Base-by-base conservation (phyloP, 2,797 vertebrate species). In the Chaetodon trifasciatus region DNA sequence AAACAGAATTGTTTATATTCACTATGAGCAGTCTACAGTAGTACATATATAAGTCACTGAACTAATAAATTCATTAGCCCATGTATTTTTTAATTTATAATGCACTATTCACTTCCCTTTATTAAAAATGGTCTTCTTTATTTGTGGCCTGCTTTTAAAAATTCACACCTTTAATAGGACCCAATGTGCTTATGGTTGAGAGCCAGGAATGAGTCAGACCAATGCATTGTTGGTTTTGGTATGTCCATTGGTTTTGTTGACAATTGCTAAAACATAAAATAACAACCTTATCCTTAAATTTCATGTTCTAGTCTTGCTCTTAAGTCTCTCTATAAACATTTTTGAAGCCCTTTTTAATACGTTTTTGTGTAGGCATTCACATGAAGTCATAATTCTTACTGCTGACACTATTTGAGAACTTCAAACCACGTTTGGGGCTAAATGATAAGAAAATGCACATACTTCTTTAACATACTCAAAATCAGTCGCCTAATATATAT, bases 401-500 rank as follows among this genome's bases (percentile, higher is more conserved):
- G 23, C n/a, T 79, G 28, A 65, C 35, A 16, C 2, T 17, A 23
- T 47, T 46, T 44, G 13, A 67, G 40, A 74, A 61, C n/a, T 53
- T 57, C n/a, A 78, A 23, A 11, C 46, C 35, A 17, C 47, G 24
- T 32, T 17, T 39, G 6, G 35, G 6, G 50, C 11, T 35, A 64
- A 47, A 17, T 50, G 8, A 24, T 3, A 52, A 63, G 28, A 32
- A 53, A 69, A 58, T 53, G 3, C 16, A 7, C 44, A 50, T 17
- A 28, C 2, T 19, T 50, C 24, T 74, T 53, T 7, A 17, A 2
- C 62, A 17, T 37, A 32, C 4, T 42, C 5, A 65, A 55, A 55
- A 47, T 35, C 37, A 58, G 5, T 11, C 50, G 35, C 13, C 40
- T 70, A 24, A 46, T 57, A 3, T 10, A 72, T 23, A 21, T 28